Base-by-base conservation (phyloP, 2,113 vertebrate species). In the Nibea albiflora region DNA sequence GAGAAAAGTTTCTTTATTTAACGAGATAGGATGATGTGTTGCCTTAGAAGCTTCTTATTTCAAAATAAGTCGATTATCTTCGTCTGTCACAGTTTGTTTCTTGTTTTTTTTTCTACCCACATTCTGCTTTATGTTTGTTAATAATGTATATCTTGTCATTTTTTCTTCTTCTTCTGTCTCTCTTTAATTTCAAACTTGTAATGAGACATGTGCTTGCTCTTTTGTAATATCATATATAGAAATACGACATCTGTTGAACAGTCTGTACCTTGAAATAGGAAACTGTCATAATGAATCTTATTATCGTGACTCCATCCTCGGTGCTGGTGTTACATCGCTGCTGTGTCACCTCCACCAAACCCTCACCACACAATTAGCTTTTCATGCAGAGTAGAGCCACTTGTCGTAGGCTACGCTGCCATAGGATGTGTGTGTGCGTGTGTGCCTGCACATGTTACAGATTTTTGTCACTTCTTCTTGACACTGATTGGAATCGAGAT, bases 401-500 rank as follows among this genome's bases (percentile, higher is more conserved):
- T 67, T 78, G 31, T 63, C 58, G 70, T 44, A 26, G 11, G 11
- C 44, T 14, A 46, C 46, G 22, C 42, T 49, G 49, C n/a, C n/a
- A 5, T 4, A 15, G 54, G 28, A 17, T 69, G 7, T 52, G 72
- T 68, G 54, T n/a, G 53, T 42, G 58, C 46, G 47, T 22, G 50
- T 22, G 46, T 8, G 35, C 8, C 7, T 39, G 35, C 54, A 42
- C 39, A 49, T 81, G 63, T 64, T 73, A 67, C 56, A 72, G 70
- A 87, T 76, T 78, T 44, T 39, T 75, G 67, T 61, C 67, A 44
- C 54, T 81, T 39, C 35, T 39, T 78, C 47, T 39, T 75, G 67
- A 64, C 67, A 44, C 54, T 81, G 81, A 85, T 85, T 84, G 58
- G 76, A 76, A 53, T 6, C 46, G 8, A 78, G 69, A 85, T 87